These are phyloP conservation scores for Fulmarus glacialis DNA, from an alignment of 2,113 vertebrate species.

Conservation along the genomic window DNA sequence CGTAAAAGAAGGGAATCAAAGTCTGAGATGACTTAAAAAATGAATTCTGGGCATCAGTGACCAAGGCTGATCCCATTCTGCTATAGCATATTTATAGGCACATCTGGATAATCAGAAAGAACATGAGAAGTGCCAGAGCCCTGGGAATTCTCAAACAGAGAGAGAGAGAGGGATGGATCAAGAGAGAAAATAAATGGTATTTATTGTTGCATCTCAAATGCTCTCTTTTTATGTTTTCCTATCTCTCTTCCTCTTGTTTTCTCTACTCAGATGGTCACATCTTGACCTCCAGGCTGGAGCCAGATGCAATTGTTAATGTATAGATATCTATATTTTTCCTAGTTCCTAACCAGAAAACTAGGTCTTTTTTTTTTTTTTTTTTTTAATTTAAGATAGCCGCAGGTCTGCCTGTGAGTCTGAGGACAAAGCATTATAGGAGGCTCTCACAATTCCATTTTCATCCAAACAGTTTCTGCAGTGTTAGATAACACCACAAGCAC, in stretches of 20 bases:
- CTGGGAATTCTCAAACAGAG: background rate
- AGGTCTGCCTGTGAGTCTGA: background rate
- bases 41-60: background rate
- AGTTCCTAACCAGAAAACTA: background rate
- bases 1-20: background rate
- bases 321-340: background rate
- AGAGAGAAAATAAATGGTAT: background rate
- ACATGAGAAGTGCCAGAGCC: background rate
- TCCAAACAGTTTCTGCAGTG: background rate
- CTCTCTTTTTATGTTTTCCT: background rate
- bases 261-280: no score
- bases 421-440: background rate
- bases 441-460: background rate
- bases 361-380: accelerated
- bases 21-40: background rate
- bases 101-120: background rate
- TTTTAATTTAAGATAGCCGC: no score
- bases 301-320: background rate
- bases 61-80: background rate
- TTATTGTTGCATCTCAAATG: background rate
- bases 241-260: background rate
- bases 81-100: background rate
- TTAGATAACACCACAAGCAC: background rate
- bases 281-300: background rate
- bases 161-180: accelerated